Conservation (phyloP, 1,140 invertebrate species). For the Scylla paramamosain region DNA sequence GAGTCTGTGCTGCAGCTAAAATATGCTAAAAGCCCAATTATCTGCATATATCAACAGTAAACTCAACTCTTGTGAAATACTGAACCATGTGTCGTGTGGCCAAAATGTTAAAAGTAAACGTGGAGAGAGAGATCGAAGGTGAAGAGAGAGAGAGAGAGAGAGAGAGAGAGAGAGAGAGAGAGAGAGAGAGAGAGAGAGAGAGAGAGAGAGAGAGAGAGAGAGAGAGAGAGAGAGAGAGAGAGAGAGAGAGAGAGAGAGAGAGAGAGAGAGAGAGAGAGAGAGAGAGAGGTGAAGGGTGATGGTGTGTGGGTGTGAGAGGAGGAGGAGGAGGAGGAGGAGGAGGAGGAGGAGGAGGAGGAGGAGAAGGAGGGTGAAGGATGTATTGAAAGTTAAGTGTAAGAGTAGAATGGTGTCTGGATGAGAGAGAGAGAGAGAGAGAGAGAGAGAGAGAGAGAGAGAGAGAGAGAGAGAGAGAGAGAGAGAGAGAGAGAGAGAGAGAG, state of each 20-base stretch:
- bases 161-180: too few relatives aligned
- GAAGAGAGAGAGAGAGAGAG: too few relatives aligned
- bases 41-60: too few relatives aligned
- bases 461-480: neutral
- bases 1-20: too few relatives aligned
- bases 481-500: too few relatives aligned
- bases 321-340: neutral
- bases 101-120: too few relatives aligned
- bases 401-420: neutral
- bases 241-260: neutral
- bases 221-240: constrained; percentile 10
- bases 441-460: neutral
- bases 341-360: neutral
- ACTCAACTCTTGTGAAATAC: too few relatives aligned
- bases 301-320: neutral
- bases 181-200: neutral
- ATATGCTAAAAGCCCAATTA: too few relatives aligned
- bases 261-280: neutral
- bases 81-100: too few relatives aligned
- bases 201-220: neutral
- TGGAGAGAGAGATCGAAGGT: too few relatives aligned
- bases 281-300: neutral
- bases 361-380: neutral
- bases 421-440: neutral
- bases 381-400: neutral